Evolutionary conservation across 2,888 invertebrate genomes (phyloP), one percentile per base, ranked within the genome.

Genomic region (Eulithis testata): DNA sequence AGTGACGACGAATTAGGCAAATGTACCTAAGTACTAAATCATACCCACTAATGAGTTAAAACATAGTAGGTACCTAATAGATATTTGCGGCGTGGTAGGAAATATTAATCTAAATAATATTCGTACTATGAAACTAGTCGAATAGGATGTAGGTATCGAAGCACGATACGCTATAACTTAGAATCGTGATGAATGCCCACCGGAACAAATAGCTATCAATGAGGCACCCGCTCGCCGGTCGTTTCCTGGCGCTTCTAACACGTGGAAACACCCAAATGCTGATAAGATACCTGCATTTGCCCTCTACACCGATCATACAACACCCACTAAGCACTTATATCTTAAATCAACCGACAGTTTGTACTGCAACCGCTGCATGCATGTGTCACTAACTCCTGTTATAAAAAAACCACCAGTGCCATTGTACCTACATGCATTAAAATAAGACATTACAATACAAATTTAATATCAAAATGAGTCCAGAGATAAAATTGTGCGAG

Each of bases 401-500:
- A 40, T 40, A 40, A 14, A 60, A 69, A 37, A 65, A 70, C 71
- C 75, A 76, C 76, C 64, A 71, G 59, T 64, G 66, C 62, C 21
- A 68, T 69, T 73, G 76, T 76, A 11, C 8, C 44, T 58, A 81
- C 78, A 81, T 83, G 80, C 76, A 80, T 83, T 81, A 84, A 87
- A 88, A 85, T 84, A 86, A 84, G 79, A 84, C 86, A 89, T 88
- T 87, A 84, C 83, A 81, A 86, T 87, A 84, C 83, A 81, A 86
- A 86, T 87, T 87, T 88, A 85, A 88, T 88, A 86, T 83, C 82
- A 77, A 74, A 70, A 76, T 80, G 81, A 85, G 85, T 85, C 81
- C 80, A 78, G 72, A 64, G 78, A 85, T 86, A 83, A 89, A 90
- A 89, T 90, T 88, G 87, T 90, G 86, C 89, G 88, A 90, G 86